Conservation (phyloP, 2,888 invertebrate species). For the Xestia c-nigrum region DNA sequence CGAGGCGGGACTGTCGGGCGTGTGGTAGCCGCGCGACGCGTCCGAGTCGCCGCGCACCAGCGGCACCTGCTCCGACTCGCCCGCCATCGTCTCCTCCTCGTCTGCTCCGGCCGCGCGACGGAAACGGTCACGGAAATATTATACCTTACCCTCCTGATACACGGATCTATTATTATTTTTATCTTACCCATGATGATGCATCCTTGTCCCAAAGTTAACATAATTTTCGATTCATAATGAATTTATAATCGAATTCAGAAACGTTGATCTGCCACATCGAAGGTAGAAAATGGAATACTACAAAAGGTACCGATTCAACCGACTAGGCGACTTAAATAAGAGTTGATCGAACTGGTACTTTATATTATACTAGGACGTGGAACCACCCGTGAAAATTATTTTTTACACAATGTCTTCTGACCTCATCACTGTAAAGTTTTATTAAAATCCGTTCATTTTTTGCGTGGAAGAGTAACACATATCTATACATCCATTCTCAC, state of each 20-base stretch:
- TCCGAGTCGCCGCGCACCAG: constrained; percentile 90
- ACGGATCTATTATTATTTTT: neutral
- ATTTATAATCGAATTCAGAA: neutral
- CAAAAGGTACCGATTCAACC: neutral
- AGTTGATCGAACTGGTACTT: neutral
- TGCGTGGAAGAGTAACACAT: neutral
- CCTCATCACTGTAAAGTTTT: neutral
- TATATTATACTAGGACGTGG: neutral
- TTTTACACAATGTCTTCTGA: neutral
- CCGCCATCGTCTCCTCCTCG: constrained; percentile 82
- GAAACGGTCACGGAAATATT: constrained; percentile 56
- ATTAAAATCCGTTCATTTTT: neutral
- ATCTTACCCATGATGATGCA: neutral
- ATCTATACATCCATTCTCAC: too few species aligned
- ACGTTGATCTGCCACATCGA: too few species aligned
- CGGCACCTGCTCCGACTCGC: constrained; percentile 83
- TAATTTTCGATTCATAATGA: neutral
- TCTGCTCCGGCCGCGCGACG: constrained; percentile 72
- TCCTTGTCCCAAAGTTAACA: constrained; percentile 15
- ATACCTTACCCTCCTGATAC: constrained; percentile 13
- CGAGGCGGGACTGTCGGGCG: constrained; percentile 82
- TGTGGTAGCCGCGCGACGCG: constrained; percentile 90
- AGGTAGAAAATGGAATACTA: neutral
- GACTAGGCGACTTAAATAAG: neutral
- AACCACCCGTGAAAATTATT: neutral